Conservation (phyloP, 2,113 vertebrate genomes). For the Epinephelus cyanopodus region DNA sequence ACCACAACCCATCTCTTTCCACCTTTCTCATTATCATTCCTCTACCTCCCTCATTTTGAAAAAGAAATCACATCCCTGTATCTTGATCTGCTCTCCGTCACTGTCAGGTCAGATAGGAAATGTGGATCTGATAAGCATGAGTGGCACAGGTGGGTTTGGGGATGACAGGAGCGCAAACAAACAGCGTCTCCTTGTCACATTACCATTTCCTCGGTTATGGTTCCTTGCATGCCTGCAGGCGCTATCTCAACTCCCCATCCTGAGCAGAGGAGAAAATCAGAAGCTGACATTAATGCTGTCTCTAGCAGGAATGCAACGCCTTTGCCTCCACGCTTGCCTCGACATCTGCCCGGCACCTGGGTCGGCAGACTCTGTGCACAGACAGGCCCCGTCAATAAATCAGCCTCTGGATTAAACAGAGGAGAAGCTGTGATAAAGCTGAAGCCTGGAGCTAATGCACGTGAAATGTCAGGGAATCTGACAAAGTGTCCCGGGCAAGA, state of each 20-base stretch:
- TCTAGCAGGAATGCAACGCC: slow-evolving; percentile 53
- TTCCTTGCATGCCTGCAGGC: slow-evolving; percentile 26
- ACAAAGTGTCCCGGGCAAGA: slow-evolving; percentile 43
- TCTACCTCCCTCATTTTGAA: neutral
- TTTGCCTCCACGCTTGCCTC: slow-evolving; percentile 32
- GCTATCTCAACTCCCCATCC: slow-evolving; percentile 23
- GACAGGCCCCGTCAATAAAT: slow-evolving; percentile 67
- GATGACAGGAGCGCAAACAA: slow-evolving; percentile 62
- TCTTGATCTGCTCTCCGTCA: slow-evolving; percentile 25
- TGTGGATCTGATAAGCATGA: slow-evolving; percentile 59
- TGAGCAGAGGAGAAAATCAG: slow-evolving; percentile 38
- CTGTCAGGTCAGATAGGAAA: slow-evolving; percentile 43
- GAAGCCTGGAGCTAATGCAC: slow-evolving; percentile 57
- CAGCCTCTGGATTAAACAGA: slow-evolving; percentile 66
- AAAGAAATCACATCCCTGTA: slow-evolving; percentile 29
- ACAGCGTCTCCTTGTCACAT: slow-evolving; percentile 55
- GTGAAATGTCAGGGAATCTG: slow-evolving; percentile 53
- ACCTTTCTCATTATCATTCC: slow-evolving; percentile 49
- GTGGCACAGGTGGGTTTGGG: slow-evolving; percentile 66
- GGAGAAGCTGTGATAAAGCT: slow-evolving; percentile 59
- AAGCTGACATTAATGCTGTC: slow-evolving; percentile 53
- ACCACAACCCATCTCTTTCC: slow-evolving; percentile 62
- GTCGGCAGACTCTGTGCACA: slow-evolving; percentile 7
- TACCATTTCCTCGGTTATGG: slow-evolving; percentile 55
- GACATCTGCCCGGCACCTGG: slow-evolving; percentile 80